phyloP scores from a whole-genome alignment of 2,113 vertebrate genomes.

The Eretmochelys imbricata region DNA sequence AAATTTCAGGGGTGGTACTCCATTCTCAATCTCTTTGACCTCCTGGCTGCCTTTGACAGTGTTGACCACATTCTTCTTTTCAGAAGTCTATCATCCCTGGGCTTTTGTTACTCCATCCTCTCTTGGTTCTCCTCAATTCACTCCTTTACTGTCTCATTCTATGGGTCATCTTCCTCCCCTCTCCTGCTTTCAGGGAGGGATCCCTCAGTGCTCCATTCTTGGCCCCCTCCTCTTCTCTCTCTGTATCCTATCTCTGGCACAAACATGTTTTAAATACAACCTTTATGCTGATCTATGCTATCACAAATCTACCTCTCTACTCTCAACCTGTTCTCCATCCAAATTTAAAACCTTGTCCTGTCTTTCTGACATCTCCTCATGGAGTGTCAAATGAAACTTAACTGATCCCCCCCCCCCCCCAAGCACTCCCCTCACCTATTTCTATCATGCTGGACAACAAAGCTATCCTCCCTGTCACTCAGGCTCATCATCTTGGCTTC shows the following conservation, averaged over 20 bases:
- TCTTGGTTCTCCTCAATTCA: not conserved
- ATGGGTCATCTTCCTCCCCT: not conserved
- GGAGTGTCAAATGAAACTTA: not conserved
- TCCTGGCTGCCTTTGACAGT: no score
- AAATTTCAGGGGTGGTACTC: no score
- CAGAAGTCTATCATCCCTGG: not conserved
- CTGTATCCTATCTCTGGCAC: accelerated
- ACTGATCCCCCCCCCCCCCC: no score
- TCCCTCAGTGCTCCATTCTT: not conserved
- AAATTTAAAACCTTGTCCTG: not conserved
- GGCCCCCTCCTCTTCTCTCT: not conserved
- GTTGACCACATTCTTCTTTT: not conserved
- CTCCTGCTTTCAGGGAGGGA: not conserved
- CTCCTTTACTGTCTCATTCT: not conserved
- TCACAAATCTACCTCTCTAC: not conserved
- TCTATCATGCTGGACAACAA: not conserved
- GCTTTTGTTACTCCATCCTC: no score
- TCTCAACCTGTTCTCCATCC: not conserved
- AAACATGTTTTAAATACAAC: not conserved
- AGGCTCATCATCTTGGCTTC: not conserved
- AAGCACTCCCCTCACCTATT: not conserved
- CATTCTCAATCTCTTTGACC: no score
- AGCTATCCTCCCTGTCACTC: not conserved
- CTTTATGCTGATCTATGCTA: not conserved
- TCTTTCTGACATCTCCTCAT: not conserved